These are phyloP conservation scores for Sarcophilus harrisii DNA, from an alignment of 2,797 vertebrate species.

Conservation along the genomic window DNA sequence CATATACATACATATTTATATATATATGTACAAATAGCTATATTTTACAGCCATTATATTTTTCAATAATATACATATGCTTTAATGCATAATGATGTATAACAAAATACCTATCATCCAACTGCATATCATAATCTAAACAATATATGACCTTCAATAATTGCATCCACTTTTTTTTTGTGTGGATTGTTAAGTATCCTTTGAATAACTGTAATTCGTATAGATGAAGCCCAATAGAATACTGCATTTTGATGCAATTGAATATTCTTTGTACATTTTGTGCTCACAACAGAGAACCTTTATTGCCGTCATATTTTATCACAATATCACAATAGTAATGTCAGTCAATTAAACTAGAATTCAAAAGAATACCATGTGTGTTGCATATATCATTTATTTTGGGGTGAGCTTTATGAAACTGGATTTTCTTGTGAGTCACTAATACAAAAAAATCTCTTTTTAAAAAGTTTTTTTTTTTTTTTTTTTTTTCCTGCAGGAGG, in stretches of 20 bases:
- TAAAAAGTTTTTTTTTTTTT: not conserved
- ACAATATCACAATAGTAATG: not conserved
- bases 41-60: not conserved
- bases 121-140: not conserved
- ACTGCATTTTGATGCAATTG: not conserved
- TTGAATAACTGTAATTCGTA: not conserved
- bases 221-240: not conserved
- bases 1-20: not conserved
- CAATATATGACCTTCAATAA: not conserved
- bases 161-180: not conserved
- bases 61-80: not conserved
- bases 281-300: not conserved
- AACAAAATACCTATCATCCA: not conserved
- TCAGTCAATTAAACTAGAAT: not conserved
- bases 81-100: not conserved
- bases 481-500: not conserved
- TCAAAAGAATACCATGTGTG: not conserved
- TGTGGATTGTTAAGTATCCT: not conserved
- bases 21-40: not conserved
- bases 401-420: not conserved
- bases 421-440: not conserved
- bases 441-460: not conserved
- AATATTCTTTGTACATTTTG: not conserved
- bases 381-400: not conserved
- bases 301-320: not conserved